Conservation (phyloP, 2,113 vertebrate genomes). For the Nycticebus coucang region DNA sequence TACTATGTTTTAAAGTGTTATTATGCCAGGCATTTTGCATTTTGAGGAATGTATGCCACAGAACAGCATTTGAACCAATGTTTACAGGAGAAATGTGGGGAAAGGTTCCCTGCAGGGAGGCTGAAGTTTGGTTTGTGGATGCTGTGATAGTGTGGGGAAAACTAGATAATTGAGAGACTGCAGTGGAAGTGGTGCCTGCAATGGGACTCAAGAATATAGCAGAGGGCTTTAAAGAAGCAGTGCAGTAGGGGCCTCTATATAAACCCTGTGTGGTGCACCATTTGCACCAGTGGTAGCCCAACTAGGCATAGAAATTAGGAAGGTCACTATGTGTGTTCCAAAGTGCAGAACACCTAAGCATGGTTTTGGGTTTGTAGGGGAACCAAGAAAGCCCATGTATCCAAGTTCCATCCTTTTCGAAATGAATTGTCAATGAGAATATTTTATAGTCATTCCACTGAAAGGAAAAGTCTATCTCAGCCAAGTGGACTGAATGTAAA, state of each 20-base stretch:
- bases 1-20: background rate
- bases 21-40: background rate
- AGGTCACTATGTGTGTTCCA: background rate
- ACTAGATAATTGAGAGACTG: background rate
- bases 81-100: background rate
- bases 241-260: background rate
- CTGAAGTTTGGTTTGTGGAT: conserved; percentile 25
- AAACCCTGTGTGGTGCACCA: background rate
- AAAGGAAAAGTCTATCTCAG: conserved; percentile 36
- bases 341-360: conserved; percentile 16
- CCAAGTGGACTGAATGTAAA: conserved; percentile 30
- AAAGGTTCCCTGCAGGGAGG: background rate
- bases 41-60: conserved; percentile 12
- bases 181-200: background rate
- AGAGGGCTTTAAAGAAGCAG: background rate
- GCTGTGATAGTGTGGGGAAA: background rate
- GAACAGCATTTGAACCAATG: background rate
- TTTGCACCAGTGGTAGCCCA: background rate
- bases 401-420: background rate
- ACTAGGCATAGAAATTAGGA: conserved; percentile 18
- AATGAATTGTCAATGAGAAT: conserved; percentile 19
- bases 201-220: background rate
- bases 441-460: conserved; percentile 36
- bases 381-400: background rate
- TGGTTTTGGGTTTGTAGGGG: background rate